These are phyloP conservation scores for Diarsia rubi DNA, from an alignment of 2,888 invertebrate species.

Conservation along the genomic window DNA sequence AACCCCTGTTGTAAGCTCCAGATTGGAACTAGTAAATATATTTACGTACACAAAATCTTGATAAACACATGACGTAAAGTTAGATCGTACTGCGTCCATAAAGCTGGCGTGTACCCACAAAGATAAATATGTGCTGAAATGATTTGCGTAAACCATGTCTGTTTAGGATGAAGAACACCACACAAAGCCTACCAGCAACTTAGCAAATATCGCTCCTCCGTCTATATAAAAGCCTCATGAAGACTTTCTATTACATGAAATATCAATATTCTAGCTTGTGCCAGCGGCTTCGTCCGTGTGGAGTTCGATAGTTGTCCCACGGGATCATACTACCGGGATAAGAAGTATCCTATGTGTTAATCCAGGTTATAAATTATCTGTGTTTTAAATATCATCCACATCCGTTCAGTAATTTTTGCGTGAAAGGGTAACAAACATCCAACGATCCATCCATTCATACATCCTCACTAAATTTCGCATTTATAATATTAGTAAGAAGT, in stretches of 20 bases:
- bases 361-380: no score
- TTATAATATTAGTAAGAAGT: no score
- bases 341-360: no score
- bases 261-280: no score
- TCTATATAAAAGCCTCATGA: conserved; percentile 40
- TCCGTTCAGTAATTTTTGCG: no score
- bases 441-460: no score
- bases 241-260: conserved; percentile 20
- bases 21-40: conserved; percentile 19
- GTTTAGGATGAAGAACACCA: conserved; percentile 61
- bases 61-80: conserved; percentile 41
- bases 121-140: conserved; percentile 67
- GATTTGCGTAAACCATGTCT: conserved; percentile 64
- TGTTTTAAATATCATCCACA: no score
- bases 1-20: not conserved
- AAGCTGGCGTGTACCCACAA: conserved; percentile 47
- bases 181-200: conserved; percentile 50
- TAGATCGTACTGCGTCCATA: conserved; percentile 32
- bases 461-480: no score
- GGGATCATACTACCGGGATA: no score
- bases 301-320: no score
- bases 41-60: conserved; percentile 33
- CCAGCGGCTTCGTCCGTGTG: no score
- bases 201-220: conserved; percentile 38
- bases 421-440: no score